Percentiles rank a stretch among this genome's conserved stretches.
Evolutionary conservation across 1,140 invertebrate genomes (phyloP).

Genomic region (Matsumurasca onukii): DNA sequence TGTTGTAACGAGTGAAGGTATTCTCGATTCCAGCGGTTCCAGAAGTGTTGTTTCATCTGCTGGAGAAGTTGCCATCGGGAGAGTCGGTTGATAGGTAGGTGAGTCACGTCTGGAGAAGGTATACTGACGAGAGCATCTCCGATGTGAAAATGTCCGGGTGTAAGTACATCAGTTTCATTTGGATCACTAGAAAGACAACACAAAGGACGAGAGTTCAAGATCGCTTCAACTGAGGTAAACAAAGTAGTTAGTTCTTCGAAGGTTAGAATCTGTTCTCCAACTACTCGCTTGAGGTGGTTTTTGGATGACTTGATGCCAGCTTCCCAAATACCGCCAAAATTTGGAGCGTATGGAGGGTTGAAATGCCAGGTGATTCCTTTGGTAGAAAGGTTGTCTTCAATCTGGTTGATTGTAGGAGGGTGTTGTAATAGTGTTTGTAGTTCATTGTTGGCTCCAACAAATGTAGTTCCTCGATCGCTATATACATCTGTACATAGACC

Average conservation of each 20-base stretch:
- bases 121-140: neutral
- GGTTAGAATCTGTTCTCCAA: conserved; percentile 36
- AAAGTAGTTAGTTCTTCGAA: conserved; percentile 39
- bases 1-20: too few relatives aligned
- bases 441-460: too few relatives aligned
- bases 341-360: conserved; percentile 47
- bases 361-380: conserved; percentile 49
- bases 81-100: too few relatives aligned
- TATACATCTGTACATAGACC: too few relatives aligned
- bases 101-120: too few relatives aligned
- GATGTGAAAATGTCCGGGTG: conserved; percentile 10
- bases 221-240: conserved; percentile 38
- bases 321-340: conserved; percentile 52
- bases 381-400: neutral
- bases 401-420: too few relatives aligned
- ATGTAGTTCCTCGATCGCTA: too few relatives aligned
- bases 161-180: neutral
- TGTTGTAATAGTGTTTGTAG: too few relatives aligned
- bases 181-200: neutral
- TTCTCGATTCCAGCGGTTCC: too few relatives aligned
- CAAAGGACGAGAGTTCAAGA: conserved; percentile 38
- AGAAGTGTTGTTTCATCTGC: too few relatives aligned
- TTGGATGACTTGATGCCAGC: conserved; percentile 47
- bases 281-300: conserved; percentile 42
- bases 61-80: too few relatives aligned